Conservation (phyloP, 1,140 invertebrate species). For the Bombus cullumanus region DNA sequence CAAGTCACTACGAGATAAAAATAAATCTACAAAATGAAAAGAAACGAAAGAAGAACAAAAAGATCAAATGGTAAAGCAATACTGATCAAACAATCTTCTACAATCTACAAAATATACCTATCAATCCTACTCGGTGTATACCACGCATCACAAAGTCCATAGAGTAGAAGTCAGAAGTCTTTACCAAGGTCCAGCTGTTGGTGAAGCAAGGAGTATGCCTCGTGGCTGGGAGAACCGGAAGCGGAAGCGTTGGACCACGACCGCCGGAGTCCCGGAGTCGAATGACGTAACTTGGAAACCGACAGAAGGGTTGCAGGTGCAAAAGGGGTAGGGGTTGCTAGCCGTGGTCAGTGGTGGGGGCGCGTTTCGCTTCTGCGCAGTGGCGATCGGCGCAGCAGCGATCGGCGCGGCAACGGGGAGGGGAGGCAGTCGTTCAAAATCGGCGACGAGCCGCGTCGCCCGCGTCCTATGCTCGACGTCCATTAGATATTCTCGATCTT, state of each 20-base stretch:
- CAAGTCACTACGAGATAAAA: background rate
- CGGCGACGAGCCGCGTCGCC: constrained; percentile 28
- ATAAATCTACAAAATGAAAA: background rate
- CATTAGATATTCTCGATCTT: constrained; percentile 71
- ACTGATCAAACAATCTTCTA: too few relatives aligned
- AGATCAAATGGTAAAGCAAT: background rate
- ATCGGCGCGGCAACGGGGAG: background rate
- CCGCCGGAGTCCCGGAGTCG: constrained; percentile 72
- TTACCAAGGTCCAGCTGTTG: constrained; percentile 27
- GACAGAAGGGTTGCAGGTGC: constrained; percentile 67
- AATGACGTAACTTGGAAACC: constrained; percentile 73
- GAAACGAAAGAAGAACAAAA: background rate
- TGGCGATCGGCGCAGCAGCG: background rate
- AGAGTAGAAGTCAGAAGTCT: background rate
- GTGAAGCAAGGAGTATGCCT: constrained; percentile 12
- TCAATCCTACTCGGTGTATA: background rate
- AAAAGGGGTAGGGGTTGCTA: constrained; percentile 67
- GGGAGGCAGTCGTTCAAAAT: constrained; percentile 37
- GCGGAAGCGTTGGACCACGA: constrained; percentile 69
- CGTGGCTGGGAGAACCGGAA: constrained; percentile 62
- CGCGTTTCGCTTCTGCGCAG: constrained; percentile 68
- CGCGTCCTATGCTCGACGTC: constrained; percentile 43
- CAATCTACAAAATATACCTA: background rate
- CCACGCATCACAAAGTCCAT: background rate
- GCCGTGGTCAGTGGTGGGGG: constrained; percentile 52